Conservation (phyloP, 30 jellyfish, hydroid and myxozoan genomes). For the Pelagia noctiluca region DNA sequence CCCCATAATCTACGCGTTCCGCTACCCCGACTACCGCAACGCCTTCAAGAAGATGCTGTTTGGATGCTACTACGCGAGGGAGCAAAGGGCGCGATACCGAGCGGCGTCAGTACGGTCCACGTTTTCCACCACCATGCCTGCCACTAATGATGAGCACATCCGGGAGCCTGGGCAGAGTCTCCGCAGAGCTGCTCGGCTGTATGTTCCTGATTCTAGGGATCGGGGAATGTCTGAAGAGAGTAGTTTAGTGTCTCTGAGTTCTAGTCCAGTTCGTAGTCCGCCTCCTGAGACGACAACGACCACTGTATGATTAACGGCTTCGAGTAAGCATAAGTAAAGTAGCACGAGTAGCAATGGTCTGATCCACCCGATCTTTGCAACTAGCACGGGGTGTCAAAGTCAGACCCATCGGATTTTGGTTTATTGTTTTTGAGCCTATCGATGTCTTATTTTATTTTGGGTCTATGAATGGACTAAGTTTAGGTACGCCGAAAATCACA, state of each 20-base stretch:
- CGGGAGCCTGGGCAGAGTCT: slow-evolving; percentile 27
- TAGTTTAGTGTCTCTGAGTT: slow-evolving; percentile 29
- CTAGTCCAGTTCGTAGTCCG: slow-evolving; percentile 12
- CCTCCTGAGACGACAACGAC: no score
- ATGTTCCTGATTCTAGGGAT: slow-evolving; percentile 19
- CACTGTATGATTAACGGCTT: no score
- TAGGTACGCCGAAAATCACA: no score
- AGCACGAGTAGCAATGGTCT: no score
- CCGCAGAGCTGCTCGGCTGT: slow-evolving; percentile 13
- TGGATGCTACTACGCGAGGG: slow-evolving; percentile 36
- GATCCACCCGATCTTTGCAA: no score
- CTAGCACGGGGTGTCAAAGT: no score
- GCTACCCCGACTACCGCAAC: slow-evolving; percentile 74
- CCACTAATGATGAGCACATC: slow-evolving; percentile 30
- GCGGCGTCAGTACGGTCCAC: slow-evolving; percentile 63
- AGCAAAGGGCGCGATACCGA: slow-evolving; percentile 27
- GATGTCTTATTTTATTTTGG: no score
- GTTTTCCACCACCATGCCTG: slow-evolving; percentile 33
- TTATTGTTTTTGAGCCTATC: no score
- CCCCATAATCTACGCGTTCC: slow-evolving; percentile 79
- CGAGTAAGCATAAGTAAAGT: no score
- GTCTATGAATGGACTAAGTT: no score
- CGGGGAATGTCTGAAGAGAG: slow-evolving; percentile 37
- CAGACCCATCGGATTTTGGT: no score
- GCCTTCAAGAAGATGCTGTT: slow-evolving; percentile 74